Evolutionary conservation across 2,797 vertebrate species (phyloP).

Genomic region (Sebastes vulpes): DNA sequence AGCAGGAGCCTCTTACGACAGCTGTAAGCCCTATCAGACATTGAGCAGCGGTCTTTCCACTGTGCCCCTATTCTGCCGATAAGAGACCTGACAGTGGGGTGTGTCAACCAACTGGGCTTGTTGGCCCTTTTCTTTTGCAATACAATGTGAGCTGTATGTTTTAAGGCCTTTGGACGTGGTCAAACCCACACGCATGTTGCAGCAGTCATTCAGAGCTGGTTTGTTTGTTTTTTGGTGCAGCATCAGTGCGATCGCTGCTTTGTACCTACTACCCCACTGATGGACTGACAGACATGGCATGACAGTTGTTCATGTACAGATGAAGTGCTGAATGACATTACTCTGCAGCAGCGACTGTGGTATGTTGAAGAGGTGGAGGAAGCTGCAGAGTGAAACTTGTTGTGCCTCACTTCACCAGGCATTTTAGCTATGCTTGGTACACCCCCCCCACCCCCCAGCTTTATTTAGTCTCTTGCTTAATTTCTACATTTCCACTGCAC

Average conservation of each 20-base stretch:
- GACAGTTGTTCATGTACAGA: conserved; percentile 47
- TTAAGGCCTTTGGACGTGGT: neutral
- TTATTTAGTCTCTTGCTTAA: conserved; percentile 15
- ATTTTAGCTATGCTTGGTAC: conserved; percentile 47
- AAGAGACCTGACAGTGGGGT: conserved; percentile 72
- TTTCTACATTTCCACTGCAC: conserved; percentile 22
- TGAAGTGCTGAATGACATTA: conserved; percentile 65
- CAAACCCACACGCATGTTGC: neutral
- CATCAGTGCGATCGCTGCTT: neutral
- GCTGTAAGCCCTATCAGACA: conserved; percentile 70
- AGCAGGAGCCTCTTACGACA: conserved; percentile 66
- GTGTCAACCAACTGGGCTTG: conserved; percentile 55
- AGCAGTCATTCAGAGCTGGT: neutral
- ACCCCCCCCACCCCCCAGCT: neutral
- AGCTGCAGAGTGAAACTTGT: conserved; percentile 48
- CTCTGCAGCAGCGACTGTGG: conserved; percentile 48
- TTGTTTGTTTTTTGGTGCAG: neutral
- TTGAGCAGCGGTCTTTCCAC: conserved; percentile 77
- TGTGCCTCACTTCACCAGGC: conserved; percentile 43
- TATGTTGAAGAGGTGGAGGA: conserved; percentile 46
- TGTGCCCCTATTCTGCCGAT: conserved; percentile 72
- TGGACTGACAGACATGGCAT: conserved; percentile 24
- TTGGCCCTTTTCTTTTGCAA: conserved; percentile 36
- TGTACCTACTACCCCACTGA: conserved; percentile 6
- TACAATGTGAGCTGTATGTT: neutral